Conservation (phyloP, 2,797 vertebrate species). For the Poecilia wingei region DNA sequence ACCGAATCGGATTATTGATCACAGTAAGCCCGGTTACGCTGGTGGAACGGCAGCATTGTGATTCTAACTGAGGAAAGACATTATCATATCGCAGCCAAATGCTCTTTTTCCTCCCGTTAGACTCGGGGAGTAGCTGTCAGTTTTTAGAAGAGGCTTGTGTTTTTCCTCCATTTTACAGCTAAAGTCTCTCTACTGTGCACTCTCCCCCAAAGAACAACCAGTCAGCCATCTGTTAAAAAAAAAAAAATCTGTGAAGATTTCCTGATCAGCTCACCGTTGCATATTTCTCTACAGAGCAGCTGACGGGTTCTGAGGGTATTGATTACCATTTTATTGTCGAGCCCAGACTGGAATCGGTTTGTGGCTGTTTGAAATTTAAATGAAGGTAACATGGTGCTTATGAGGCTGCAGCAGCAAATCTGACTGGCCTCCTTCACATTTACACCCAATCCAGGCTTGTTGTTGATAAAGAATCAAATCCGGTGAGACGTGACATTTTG, state of each 20-base stretch:
- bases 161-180: conserved; percentile 11
- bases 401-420: conserved; percentile 15
- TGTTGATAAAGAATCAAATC: conserved; percentile 1
- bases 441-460: neutral
- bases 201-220: conserved; percentile 23
- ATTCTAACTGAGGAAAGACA: neutral
- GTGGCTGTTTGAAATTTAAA: conserved; percentile 51
- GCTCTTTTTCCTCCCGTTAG: neutral
- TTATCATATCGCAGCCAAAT: neutral
- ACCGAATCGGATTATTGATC: neutral
- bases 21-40: neutral
- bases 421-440: conserved; percentile 34
- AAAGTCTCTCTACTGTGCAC: conserved; percentile 10
- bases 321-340: conserved; percentile 66
- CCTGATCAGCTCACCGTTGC: conserved; percentile 32
- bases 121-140: conserved; percentile 4
- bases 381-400: conserved; percentile 34
- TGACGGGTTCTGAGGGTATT: conserved; percentile 37
- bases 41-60: neutral
- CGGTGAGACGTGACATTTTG: neutral
- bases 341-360: conserved; percentile 35
- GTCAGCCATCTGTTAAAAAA: conserved; percentile 27
- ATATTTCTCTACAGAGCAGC: conserved; percentile 44
- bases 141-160: neutral
- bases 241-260: conserved; percentile 5